These are phyloP conservation scores for Antheraea pernyi DNA, from an alignment of 1,140 invertebrate genomes.

Conservation along the genomic window DNA sequence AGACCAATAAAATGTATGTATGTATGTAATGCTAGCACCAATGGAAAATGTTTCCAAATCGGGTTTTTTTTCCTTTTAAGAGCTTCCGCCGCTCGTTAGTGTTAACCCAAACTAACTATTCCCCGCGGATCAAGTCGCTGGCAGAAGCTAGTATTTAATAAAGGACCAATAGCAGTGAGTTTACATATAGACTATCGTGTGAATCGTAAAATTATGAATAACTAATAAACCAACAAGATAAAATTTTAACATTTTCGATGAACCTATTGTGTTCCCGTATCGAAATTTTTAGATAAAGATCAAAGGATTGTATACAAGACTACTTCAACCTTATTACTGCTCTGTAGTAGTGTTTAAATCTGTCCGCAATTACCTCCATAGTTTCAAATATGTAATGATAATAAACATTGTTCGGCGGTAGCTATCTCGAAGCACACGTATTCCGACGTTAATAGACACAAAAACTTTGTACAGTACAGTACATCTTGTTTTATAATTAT, in stretches of 20 bases:
- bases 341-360: conserved; percentile 1
- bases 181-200: neutral
- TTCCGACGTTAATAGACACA: neutral
- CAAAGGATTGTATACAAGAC: neutral
- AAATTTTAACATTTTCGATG: neutral
- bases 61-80: too few relatives aligned
- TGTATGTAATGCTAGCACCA: too few relatives aligned
- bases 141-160: too few relatives aligned
- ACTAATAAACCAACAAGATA: neutral
- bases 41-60: too few relatives aligned
- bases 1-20: too few relatives aligned
- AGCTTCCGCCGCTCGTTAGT: too few relatives aligned
- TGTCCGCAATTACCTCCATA: conserved; percentile 2
- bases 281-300: neutral
- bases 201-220: neutral
- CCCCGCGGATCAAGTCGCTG: too few relatives aligned
- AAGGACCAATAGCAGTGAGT: too few relatives aligned
- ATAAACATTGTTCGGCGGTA: neutral
- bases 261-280: neutral
- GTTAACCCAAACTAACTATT: too few relatives aligned
- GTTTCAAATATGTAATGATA: conserved; percentile 5
- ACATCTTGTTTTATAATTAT: conserved; percentile 4
- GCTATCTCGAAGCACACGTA: neutral
- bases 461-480: neutral
- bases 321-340: neutral